These are phyloP conservation scores for Fragum sueziense DNA, from an alignment of 2,888 invertebrate genomes.

Conservation along the genomic window DNA sequence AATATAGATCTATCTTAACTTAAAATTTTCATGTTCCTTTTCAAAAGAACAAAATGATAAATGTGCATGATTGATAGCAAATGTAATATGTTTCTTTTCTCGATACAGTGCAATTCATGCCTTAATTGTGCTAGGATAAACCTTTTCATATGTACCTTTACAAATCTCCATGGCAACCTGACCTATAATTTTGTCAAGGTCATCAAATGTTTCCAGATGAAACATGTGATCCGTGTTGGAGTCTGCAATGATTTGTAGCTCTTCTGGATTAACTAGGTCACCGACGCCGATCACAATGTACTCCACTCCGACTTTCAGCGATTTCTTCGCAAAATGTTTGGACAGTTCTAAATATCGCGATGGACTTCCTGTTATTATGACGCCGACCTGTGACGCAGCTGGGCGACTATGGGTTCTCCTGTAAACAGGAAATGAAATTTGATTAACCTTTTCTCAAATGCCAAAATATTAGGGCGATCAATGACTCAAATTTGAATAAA, in stretches of 20 bases:
- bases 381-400: conserved; percentile 70
- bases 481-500: too few species aligned
- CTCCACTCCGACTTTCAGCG: conserved; percentile 69
- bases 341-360: conserved; percentile 61
- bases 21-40: too few species aligned
- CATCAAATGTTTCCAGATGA: conserved; percentile 64
- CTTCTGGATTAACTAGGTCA: conserved; percentile 64
- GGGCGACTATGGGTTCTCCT: conserved; percentile 63
- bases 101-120: too few species aligned
- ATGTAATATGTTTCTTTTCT: too few species aligned
- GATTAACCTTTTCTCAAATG: too few species aligned
- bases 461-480: too few species aligned
- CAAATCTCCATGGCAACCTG: conserved; percentile 73
- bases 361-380: conserved; percentile 72
- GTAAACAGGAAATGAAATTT: conserved; percentile 14
- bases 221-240: conserved; percentile 59
- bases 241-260: conserved; percentile 65
- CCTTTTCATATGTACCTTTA: conserved; percentile 58
- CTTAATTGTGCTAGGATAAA: neutral
- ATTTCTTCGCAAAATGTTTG: conserved; percentile 68
- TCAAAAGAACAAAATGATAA: too few species aligned
- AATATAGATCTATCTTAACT: too few species aligned
- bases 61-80: too few species aligned
- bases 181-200: conserved; percentile 66
- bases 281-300: conserved; percentile 74